These are phyloP conservation scores for Sterrhoptilus dennistouni DNA, from an alignment of 2,113 vertebrate species.

Conservation along the genomic window DNA sequence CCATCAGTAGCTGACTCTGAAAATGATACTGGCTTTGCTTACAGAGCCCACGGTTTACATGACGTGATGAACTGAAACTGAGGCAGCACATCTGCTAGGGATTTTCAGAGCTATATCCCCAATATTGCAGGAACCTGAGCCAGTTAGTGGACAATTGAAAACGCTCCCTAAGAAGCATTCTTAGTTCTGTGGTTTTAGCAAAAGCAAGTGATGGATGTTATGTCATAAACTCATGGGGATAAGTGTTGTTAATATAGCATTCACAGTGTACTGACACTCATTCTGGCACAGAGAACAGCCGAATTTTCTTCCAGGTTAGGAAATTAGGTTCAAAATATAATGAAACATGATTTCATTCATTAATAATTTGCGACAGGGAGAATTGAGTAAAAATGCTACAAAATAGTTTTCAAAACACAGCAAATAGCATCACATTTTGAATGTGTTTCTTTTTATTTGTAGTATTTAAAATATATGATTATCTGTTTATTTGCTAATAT, in stretches of 20 bases:
- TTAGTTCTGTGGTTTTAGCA: conserved; percentile 18
- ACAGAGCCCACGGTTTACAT: not conserved
- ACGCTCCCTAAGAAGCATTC: not conserved
- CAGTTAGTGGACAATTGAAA: conserved; percentile 27
- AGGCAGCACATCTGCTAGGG: not conserved
- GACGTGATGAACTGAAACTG: not conserved
- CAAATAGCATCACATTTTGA: not conserved
- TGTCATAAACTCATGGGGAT: not conserved
- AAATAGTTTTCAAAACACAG: conserved; percentile 16
- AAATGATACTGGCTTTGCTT: not conserved
- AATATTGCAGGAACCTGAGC: not conserved
- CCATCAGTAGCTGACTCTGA: not conserved
- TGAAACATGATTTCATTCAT: not conserved
- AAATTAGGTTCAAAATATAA: conserved; percentile 31
- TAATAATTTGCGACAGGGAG: not conserved
- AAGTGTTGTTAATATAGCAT: not conserved
- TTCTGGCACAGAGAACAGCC: not conserved
- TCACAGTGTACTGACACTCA: not conserved
- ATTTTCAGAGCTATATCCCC: conserved; percentile 37
- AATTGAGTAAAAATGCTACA: not conserved
- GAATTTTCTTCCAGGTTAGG: conserved; percentile 34
- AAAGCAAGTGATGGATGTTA: not conserved
- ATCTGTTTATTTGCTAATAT: conserved; percentile 10
- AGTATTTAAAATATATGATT: not conserved
- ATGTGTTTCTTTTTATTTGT: not conserved